phyloP scores from a whole-genome alignment of 2,888 invertebrate genomes.

The Sphecodes monilicornis region DNA sequence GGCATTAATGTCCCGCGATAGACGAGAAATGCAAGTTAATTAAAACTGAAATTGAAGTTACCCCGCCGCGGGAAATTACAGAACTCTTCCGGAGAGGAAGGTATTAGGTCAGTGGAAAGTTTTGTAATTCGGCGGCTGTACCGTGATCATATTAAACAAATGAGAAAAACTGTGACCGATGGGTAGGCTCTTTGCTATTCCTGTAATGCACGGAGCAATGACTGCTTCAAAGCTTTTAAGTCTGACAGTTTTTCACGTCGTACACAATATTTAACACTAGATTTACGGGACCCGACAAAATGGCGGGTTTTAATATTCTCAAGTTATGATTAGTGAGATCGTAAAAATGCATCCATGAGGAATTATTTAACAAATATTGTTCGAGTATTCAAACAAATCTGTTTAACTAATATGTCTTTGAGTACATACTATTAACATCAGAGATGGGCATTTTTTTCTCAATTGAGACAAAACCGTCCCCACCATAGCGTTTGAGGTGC shows the following conservation, averaged over 20 bases:
- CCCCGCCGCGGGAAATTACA: constrained; percentile 9
- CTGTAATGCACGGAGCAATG: background rate
- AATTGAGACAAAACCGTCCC: too few species aligned
- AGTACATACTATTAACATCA: too few species aligned
- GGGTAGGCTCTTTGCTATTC: background rate
- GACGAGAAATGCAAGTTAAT: constrained; percentile 37
- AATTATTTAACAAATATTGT: too few species aligned
- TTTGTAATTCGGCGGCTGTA: constrained; percentile 20
- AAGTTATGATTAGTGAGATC: too few species aligned
- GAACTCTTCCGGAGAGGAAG: constrained; percentile 18
- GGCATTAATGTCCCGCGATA: constrained; percentile 19
- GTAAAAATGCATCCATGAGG: too few species aligned
- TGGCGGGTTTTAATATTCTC: too few species aligned
- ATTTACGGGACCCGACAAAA: too few species aligned
- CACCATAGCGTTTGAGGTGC: too few species aligned
- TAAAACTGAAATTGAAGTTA: constrained; percentile 40
- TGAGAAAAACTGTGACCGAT: constrained; percentile 7
- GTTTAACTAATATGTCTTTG: too few species aligned
- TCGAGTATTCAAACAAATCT: too few species aligned
- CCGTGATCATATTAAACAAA: constrained; percentile 21
- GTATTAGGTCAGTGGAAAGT: constrained; percentile 34
- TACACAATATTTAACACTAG: too few species aligned
- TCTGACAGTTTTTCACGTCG: background rate
- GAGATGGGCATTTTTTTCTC: too few species aligned
- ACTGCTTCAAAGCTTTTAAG: background rate